phyloP scores from a whole-genome alignment of 2,113 vertebrate species.

The Alethe diademata region DNA sequence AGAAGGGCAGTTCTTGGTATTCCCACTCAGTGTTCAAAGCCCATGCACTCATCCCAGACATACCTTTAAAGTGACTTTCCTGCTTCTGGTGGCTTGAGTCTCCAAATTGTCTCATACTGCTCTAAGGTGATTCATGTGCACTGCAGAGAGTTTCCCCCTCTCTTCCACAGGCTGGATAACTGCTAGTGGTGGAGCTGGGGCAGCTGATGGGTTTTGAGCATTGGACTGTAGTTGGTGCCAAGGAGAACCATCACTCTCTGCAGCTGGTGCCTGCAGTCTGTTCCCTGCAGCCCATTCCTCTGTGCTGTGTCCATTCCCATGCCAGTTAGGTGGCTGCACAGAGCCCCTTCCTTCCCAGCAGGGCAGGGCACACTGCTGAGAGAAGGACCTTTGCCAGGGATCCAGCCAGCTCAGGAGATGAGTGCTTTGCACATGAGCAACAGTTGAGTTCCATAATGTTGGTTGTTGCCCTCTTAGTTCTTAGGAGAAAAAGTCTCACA shows the following conservation, averaged over 20 bases:
- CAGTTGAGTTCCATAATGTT: not conserved
- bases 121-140: not conserved
- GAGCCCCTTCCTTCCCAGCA: not conserved
- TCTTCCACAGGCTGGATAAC: not conserved
- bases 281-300: not conserved
- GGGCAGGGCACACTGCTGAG: not conserved
- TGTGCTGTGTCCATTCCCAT: not conserved
- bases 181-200: not conserved
- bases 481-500: not conserved
- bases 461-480: not conserved
- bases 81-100: not conserved
- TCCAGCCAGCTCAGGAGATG: not conserved
- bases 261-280: not conserved
- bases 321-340: not conserved
- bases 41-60: fast-evolving
- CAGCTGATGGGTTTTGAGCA: not conserved
- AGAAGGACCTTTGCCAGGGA: not conserved
- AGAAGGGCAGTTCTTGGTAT: not conserved
- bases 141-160: not conserved
- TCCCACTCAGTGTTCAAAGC: not conserved
- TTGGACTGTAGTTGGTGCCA: not conserved
- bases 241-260: not conserved
- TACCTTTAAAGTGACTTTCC: not conserved
- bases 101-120: not conserved
- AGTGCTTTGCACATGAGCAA: not conserved